Evolutionary conservation across 2,888 invertebrate species (phyloP), one percentile per base, ranked within the genome.

Genomic region (Volucella inflata): DNA sequence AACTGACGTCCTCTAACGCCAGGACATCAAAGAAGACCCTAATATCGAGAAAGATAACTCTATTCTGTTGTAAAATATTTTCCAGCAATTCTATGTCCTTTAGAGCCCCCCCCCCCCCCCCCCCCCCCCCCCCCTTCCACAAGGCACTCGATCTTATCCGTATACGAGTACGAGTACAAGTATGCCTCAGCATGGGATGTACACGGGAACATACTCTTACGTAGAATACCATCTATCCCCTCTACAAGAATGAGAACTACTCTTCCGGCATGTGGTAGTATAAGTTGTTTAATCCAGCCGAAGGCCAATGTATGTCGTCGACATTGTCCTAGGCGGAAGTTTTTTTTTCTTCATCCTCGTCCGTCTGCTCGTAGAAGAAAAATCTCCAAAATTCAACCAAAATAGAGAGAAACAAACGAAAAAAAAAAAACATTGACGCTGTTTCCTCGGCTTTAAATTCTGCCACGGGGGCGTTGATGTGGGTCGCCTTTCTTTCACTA

Each of bases 41-140:
- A 21, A 50, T 60, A 60, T 30, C 36, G 42, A 30, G 14, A 50
- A 51, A 72, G 72, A 64, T 72, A 64, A 53, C 72, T 62, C 30
- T 62, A 55, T 72, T 62, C 44, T 53, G 62, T 62, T 72, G 72
- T 62, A 53, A 51, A 72, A 72, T 60, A 60, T 72, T 72, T 72
- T 36, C 59, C 38, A 70, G 57, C 48, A 48, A 46, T 12, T 53
- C 12, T 8, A 53, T 65, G 67, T 67, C 42, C 53, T 53, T 48
- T 17, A n/a, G 12, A n/a, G n/a, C 8, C 9, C n/a, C 65, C 21
- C 17, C 11, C 2, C 1, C 1, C 0, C 51, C 2, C 51, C 21
- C 21, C n/a, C 8, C 9, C n/a, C 65, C 21, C 17, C 11, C 2
- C 1, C 1, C 0, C 51, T 10, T 17, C 21, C 21, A 10, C 16